A percentile compares a stretch with the other conserved stretches of the same genome.
Evolutionary conservation across 1,140 invertebrate genomes (phyloP).

Genomic region (Reticulitermes speratus): DNA sequence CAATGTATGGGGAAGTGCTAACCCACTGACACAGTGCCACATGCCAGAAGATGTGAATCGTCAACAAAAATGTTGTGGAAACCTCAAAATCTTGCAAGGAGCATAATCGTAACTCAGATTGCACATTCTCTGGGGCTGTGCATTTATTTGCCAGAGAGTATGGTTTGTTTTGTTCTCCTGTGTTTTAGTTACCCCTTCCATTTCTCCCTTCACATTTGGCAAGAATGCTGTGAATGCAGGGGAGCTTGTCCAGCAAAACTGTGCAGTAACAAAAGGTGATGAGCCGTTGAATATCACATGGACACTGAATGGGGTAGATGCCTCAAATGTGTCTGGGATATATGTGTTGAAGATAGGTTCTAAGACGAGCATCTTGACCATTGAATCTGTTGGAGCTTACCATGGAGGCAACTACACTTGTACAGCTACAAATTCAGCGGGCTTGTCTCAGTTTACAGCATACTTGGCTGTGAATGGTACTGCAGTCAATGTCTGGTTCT

Average conservation of each 20-base stretch:
- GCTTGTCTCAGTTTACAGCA: constrained; percentile 63
- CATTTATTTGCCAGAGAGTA: too few species aligned
- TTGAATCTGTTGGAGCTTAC: constrained; percentile 42
- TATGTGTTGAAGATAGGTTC: constrained; percentile 42
- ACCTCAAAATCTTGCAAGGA: too few species aligned
- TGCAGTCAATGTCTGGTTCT: neutral
- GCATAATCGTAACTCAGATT: too few species aligned
- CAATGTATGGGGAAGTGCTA: too few species aligned
- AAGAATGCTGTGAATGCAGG: constrained; percentile 41
- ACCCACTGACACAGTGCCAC: too few species aligned
- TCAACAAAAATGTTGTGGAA: too few species aligned
- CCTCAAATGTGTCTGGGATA: constrained; percentile 36
- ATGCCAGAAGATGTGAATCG: too few species aligned
- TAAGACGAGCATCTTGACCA: constrained; percentile 49
- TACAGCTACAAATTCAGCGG: constrained; percentile 64
- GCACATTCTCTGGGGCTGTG: too few species aligned
- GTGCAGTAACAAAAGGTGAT: constrained; percentile 47
- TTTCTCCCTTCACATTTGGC: constrained; percentile 35
- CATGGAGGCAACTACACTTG: constrained; percentile 40
- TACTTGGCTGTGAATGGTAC: constrained; percentile 70
- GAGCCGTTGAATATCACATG: constrained; percentile 43
- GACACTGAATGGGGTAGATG: constrained; percentile 42
- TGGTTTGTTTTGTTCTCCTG: neutral
- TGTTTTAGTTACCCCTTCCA: constrained; percentile 36
- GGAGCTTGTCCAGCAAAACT: constrained; percentile 46